phyloP scores from a whole-genome alignment of 2,888 invertebrate genomes.

The Lepidocyrtinus sp. region DNA sequence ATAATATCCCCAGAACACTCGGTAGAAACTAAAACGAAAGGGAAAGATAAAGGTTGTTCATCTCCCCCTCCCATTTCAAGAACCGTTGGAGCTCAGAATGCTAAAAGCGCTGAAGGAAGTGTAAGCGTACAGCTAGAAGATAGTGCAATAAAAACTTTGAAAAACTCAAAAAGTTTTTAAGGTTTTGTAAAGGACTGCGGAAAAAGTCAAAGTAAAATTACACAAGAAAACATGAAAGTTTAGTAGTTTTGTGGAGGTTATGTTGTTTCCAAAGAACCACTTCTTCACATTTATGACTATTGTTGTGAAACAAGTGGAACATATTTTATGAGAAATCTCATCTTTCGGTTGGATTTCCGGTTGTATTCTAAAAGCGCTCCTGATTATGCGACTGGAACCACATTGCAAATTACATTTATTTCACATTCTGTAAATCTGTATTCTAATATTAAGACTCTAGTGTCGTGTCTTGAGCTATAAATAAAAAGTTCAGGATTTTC shows the following conservation, averaged over 20 bases:
- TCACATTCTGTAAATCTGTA: too few species aligned
- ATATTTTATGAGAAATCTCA: neutral
- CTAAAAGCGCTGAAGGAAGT: neutral
- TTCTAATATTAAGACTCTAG: too few species aligned
- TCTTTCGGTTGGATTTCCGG: too few species aligned
- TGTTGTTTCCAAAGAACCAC: neutral
- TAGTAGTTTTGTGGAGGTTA: neutral
- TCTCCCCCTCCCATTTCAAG: neutral
- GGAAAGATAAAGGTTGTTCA: neutral
- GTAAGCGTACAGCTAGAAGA: neutral
- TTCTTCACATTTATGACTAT: neutral
- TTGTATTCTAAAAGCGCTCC: too few species aligned
- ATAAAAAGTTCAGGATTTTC: too few species aligned
- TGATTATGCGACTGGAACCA: too few species aligned
- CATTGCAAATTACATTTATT: too few species aligned
- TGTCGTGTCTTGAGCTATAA: too few species aligned
- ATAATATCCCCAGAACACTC: constrained; percentile 31
- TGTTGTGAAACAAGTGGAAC: neutral
- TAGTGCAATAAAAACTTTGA: constrained; percentile 55
- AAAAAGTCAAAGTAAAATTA: constrained; percentile 58
- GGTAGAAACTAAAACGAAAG: neutral
- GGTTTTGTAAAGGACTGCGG: constrained; percentile 61
- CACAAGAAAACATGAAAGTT: neutral
- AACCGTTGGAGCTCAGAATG: neutral
- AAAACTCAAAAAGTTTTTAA: constrained; percentile 65